A percentile compares a stretch with the other conserved stretches of the same genome.
Evolutionary conservation across 2,113 vertebrate species (phyloP).

Genomic region (Opisthocomus hoazin): DNA sequence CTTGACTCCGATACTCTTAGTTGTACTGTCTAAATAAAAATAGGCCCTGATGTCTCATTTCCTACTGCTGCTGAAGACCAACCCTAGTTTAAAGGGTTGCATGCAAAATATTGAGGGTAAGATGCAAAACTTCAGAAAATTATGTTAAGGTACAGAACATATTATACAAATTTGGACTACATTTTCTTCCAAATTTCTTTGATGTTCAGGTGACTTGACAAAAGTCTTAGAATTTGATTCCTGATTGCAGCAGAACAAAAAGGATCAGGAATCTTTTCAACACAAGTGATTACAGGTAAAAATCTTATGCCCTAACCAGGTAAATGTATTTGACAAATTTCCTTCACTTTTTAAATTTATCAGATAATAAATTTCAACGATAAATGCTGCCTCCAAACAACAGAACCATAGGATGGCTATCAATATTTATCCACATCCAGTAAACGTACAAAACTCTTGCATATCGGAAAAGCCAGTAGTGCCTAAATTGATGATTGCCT

Average conservation of each 20-base stretch:
- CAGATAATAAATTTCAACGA: constrained; percentile 13
- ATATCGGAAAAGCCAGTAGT: neutral
- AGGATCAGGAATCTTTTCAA: neutral
- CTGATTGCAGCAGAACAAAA: neutral
- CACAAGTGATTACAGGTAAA: neutral
- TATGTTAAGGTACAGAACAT: neutral
- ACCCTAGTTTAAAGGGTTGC: neutral
- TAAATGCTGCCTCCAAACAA: neutral
- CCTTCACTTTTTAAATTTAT: neutral
- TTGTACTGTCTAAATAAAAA: neutral
- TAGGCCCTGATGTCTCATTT: neutral
- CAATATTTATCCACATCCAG: constrained; percentile 3
- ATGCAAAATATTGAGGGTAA: neutral
- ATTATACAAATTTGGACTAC: neutral
- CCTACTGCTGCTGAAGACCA: neutral
- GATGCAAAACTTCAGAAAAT: neutral
- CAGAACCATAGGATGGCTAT: constrained; percentile 21
- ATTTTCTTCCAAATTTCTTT: neutral
- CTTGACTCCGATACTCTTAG: too few relatives aligned
- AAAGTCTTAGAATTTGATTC: neutral
- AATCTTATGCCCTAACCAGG: neutral
- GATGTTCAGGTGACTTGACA: neutral
- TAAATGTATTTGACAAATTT: neutral
- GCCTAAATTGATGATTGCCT: neutral
- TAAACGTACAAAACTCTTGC: neutral